These are phyloP conservation scores for Echinometra lucunter DNA, from an alignment of 53 echinoderm and acorn worm species.

Conservation along the genomic window DNA sequence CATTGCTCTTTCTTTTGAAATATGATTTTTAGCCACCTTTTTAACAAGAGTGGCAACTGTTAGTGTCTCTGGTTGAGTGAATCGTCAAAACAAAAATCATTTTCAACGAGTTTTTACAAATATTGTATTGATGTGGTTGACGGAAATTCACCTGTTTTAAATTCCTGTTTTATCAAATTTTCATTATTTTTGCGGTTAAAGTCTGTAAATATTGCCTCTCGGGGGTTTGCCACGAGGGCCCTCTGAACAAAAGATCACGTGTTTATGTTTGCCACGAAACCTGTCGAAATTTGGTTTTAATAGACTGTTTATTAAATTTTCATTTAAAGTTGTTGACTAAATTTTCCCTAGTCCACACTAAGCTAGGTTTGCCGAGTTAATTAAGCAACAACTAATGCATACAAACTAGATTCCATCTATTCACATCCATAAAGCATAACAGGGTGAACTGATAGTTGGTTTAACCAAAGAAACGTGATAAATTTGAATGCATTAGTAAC, in stretches of 20 bases:
- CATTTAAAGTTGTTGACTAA: too few species aligned
- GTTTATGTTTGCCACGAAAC: background rate
- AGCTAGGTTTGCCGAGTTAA: too few species aligned
- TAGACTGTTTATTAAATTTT: too few species aligned
- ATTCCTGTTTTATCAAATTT: background rate
- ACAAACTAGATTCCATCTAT: too few species aligned
- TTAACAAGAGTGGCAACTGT: background rate
- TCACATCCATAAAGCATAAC: too few species aligned
- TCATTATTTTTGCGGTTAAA: background rate
- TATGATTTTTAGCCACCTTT: background rate
- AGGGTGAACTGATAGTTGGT: too few species aligned
- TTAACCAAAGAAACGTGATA: too few species aligned
- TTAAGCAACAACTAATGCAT: too few species aligned
- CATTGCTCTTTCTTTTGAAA: background rate
- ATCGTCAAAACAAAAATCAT: constrained; percentile 10
- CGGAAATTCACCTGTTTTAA: background rate
- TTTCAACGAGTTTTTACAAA: background rate
- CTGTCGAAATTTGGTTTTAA: too few species aligned
- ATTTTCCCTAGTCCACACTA: too few species aligned
- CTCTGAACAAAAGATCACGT: background rate
- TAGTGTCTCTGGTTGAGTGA: background rate
- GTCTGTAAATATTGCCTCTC: background rate
- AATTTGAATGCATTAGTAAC: too few species aligned
- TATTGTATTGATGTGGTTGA: background rate
- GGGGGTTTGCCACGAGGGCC: background rate